Evolutionary conservation across 1,140 invertebrate genomes (phyloP), one percentile per base, ranked within the genome.

Genomic region (Dysdera silvatica): DNA sequence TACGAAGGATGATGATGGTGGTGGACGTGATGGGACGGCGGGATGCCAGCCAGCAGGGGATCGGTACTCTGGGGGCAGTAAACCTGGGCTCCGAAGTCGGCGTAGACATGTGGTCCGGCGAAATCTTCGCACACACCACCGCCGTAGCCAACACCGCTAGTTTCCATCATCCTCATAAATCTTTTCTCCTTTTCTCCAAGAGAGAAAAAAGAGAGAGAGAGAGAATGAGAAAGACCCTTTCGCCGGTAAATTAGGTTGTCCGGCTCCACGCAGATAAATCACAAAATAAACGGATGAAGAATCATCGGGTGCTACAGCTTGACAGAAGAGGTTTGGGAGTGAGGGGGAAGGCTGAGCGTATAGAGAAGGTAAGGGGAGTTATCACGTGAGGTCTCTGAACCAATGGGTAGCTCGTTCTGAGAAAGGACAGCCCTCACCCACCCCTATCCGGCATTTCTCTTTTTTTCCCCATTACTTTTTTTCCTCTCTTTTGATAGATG

Each of bases 61-160:
- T 67, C 55, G 32, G 29, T 54, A 4, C 57, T 28, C 31, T 55
- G 57, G 10, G 45, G n/a, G 28, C 49, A 58, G 48, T 66, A 56
- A 14, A 35, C 40, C 12, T 40, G 37, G 18, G n/a, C n/a, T n/a
- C 55, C 48, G n/a, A 26, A 18, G 48, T 58, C 24, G 26, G 35
- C 48, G 35, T 62, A 60, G 33, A 67, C 52, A 10, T 67, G 47
- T 47, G 57, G 59, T 10, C 47, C 40, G 31, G 43, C 55, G 93
- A 51, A 94, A 92, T 31, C 95, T 94, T 61, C 32, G 56, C 62
- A 65, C 5, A 40, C 56, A 28, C 53, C 41, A 10, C 51, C 57
- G 14, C 52, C 60, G 51, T 69, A 69, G 28, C 57, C 57, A 24
- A 69, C 52, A 61, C 68, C 66, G 8, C 64, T 64, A 55, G 43